Evolutionary conservation across 2,113 vertebrate genomes (phyloP), one percentile per base, ranked within the genome.

Genomic region (Gasterosteus aculeatus): DNA sequence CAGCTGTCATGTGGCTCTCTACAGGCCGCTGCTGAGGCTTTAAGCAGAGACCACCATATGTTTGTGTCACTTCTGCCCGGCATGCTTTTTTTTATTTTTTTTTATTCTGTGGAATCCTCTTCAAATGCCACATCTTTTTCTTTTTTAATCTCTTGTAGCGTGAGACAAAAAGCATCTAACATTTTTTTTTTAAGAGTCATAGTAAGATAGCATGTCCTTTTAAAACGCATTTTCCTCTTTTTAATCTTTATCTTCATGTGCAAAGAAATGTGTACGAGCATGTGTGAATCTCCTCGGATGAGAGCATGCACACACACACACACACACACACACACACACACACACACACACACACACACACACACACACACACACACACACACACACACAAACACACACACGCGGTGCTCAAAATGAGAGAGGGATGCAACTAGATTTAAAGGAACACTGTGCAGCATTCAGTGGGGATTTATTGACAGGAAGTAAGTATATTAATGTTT

Each of bases 361-460:
- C 66, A 51, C 18, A 59, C 51, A 57, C 59, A 68, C 63, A 31
- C 66, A 57, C 18, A 47, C 31, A 46, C 22, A 18, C 71, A 11
- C 33, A 59, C 51, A 57, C 56, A 65, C 63, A 39, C 66, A 51
- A 14, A 46, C 31, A 44, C 59, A 33, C 61, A 39, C 66, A 51
- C 18, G 35, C 31, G 33, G 38, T 74, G 69, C 88, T 84, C 58
- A 76, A 92, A 89, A 88, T 89, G 82, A 89, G 84, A 85, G 67
- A 81, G 81, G 82, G 89, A 91, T 87, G 89, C 89, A 92, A 93
- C 92, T 91, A 89, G 89, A 93, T 93, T 91, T 85, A 51, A 51
- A 51, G 47, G 47, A 51, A n/a, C 47, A 51, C 18, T 51, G 47
- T n/a, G 47, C 47, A 51, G 47, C 47, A 51, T 49, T 49, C 8